Base-by-base conservation (phyloP, 2,797 vertebrate species). In the Chloroceryle amazona region DNA sequence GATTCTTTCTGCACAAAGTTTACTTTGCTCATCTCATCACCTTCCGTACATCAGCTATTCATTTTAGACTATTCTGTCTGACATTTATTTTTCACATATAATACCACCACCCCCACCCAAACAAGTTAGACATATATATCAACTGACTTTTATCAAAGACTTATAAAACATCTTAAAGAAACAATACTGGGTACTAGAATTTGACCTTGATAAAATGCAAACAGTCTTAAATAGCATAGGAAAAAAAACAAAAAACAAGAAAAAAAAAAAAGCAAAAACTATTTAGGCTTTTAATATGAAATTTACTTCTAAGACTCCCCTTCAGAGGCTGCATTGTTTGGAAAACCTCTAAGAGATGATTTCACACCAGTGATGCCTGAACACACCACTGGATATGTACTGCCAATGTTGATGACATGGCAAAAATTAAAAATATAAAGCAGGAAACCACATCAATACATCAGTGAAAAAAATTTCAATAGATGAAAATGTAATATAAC, bases 151-250 rank as follows among this genome's bases (percentile, higher is more conserved):
- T 52, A 66, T 9, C 25, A 33, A 81, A 57, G 5, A 33, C 13
- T 60, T 76, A n/a, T 4, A 22, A 58, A 81, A 65, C 28, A 4
- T 4, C 4, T 51, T 47, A 10, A 75, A 47, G 29, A 82, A 37
- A 55, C 7, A 35, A 33, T 4, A 62, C 2, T 10, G 6, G 10
- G 14, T 5, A 70, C 26, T 42, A 52, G 28, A 84, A 75, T 44
- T 62, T 75, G 51, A 70, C 22, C 60, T 10, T 33, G 6, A 54
- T 19, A 71, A 62, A 55, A 93, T 5, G 6, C 4, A 28, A n/a
- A 80, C 88, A 72, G 10, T 5, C 17, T 78, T 18, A 46, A 42
- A 42, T 4, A 73, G 10, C 19, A 42, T 0, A 0, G 3, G 2
- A 10, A 21, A 55, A 55, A 28, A 22, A n/a, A 44, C 18, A 44